Evolutionary conservation across 1,140 invertebrate species (phyloP).

Genomic region (Aphelenchoides besseyi): DNA sequence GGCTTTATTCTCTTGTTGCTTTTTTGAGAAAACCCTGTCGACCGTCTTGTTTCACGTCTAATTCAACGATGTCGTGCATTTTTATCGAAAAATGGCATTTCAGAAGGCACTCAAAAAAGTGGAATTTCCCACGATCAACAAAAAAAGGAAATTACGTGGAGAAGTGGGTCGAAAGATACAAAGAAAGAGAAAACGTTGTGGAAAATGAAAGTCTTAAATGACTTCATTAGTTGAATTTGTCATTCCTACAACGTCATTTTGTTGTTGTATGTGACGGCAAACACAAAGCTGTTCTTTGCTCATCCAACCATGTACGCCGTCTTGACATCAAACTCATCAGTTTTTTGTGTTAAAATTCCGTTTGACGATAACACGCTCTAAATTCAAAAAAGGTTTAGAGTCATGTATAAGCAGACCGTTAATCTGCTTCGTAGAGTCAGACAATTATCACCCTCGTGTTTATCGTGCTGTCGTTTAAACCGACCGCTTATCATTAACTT

Average conservation of each 20-base stretch:
- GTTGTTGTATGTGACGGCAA: background rate
- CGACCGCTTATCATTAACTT: slow-evolving; percentile 1
- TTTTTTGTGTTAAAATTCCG: background rate
- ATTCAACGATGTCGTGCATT: background rate
- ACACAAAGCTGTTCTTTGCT: background rate
- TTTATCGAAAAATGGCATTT: too few species aligned
- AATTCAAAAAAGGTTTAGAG: too few species aligned
- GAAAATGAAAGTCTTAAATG: background rate
- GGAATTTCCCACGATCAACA: too few species aligned
- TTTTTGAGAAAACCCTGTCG: background rate
- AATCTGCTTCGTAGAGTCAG: background rate
- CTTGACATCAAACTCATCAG: background rate
- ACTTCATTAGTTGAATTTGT: background rate
- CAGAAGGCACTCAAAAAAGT: too few species aligned
- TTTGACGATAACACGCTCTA: too few species aligned
- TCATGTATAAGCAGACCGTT: too few species aligned
- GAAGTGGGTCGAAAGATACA: too few species aligned
- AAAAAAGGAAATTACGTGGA: too few species aligned
- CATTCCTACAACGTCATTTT: background rate
- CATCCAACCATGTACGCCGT: background rate
- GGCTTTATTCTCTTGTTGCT: background rate
- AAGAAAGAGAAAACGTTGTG: background rate
- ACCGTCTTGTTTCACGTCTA: background rate
- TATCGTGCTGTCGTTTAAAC: too few species aligned
- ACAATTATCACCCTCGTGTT: background rate